These are phyloP conservation scores for Orestias chungarensis DNA, from an alignment of 2,797 vertebrate species.

Conservation along the genomic window DNA sequence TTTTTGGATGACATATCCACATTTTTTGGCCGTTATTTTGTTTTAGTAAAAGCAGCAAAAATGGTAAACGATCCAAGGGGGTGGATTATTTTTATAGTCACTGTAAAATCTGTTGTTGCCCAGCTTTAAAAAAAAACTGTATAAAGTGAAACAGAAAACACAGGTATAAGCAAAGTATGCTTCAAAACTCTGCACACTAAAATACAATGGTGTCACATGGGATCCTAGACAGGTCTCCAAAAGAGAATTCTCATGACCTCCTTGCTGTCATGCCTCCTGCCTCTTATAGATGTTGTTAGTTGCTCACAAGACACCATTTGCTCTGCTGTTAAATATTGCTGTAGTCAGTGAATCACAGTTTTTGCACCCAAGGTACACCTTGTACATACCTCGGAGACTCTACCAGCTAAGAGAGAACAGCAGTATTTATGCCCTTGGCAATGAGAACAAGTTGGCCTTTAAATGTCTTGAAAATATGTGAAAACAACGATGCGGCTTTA, in stretches of 20 bases:
- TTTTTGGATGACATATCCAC: too few species aligned
- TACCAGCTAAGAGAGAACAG: conserved; percentile 13
- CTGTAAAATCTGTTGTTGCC: too few species aligned
- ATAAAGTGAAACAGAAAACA: not conserved
- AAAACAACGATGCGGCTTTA: conserved; percentile 1
- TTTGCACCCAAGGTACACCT: conserved; percentile 19
- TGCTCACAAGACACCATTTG: conserved; percentile 10
- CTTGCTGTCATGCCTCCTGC: conserved; percentile 7
- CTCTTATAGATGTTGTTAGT: conserved; percentile 7
- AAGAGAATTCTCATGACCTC: not conserved
- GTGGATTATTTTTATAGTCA: too few species aligned
- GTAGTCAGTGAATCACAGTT: conserved; percentile 9
- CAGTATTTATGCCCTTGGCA: conserved; percentile 1
- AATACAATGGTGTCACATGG: conserved; percentile 1
- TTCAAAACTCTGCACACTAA: not conserved
- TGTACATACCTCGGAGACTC: conserved; percentile 13
- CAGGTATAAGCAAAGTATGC: not conserved
- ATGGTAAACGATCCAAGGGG: too few species aligned
- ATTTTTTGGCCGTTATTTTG: too few species aligned
- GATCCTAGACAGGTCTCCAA: not conserved
- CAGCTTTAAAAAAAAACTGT: not conserved
- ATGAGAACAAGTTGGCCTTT: conserved; percentile 16
- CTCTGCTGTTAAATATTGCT: conserved; percentile 6
- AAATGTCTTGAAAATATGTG: conserved; percentile 15
- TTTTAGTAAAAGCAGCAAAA: too few species aligned